Evolutionary conservation across 2,797 vertebrate genomes (phyloP), one percentile per base, ranked within the genome.

Genomic region (Syngnathus acus): DNA sequence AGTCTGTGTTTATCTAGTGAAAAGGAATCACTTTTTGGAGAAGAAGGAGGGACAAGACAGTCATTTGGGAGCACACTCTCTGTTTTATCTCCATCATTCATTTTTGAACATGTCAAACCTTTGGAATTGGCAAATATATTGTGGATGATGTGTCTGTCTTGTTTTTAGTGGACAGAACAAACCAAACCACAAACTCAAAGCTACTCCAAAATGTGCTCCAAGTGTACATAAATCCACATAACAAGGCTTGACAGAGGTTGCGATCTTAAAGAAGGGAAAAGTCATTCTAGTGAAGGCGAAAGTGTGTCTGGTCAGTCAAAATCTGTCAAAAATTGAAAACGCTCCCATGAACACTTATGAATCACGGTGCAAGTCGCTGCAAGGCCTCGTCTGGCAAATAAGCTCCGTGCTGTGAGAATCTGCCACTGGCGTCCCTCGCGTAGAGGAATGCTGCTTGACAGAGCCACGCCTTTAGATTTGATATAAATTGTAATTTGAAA

Each of bases 321-420:
- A 26, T 43, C n/a, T 43, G 23, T 26, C 13, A 26, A 8, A 62
- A 26, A 62, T 23, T 11, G 8, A 45, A 61, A 61, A 43, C 39
- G 23, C 37, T 42, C 66, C 64, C 37, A 66, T 66, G 43, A 43
- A 57, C 65, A 73, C 62, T 77, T 73, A 69, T 70, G 60, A 72
- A 77, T 43, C 45, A 45, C 16, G 77, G 47, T 19, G 45, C 40
- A 73, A 54, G 55, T 66, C 65, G 21, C 51, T 51, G 66, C 64
- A 68, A 32, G 71, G 62, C n/a, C n/a, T 51, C 51, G 65, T 65
- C 64, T 55, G 16, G 42, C 32, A 62, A 66, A 68, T 37, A 13
- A 11, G 61, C 16, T 10, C 10, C 9, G 60, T 45, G 42, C 26
- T 45, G 40, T 26, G 60, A 62, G 60, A 62, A 62, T 45, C 42